These are phyloP conservation scores for Phyto melanocephala DNA, from an alignment of 2,888 invertebrate genomes.

Conservation along the genomic window DNA sequence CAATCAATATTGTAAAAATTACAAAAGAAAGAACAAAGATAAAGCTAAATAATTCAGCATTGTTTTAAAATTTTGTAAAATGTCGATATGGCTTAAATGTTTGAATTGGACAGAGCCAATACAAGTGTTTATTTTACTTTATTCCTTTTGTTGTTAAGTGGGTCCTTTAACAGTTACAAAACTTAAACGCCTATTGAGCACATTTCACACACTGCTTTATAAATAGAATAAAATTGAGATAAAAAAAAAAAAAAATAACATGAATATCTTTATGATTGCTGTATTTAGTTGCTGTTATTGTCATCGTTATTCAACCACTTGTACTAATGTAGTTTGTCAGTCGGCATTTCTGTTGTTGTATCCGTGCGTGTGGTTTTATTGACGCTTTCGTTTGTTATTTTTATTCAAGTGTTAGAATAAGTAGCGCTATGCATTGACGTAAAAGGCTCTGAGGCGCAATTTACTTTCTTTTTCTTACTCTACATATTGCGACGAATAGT, in stretches of 20 bases:
- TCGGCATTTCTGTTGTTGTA: not conserved
- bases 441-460: slow-evolving; percentile 22
- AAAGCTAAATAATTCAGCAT: too few species aligned
- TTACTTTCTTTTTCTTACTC: not conserved
- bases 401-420: not conserved
- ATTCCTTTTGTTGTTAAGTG: not conserved
- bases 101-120: not conserved
- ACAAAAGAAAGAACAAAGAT: too few species aligned
- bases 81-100: not conserved
- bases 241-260: not conserved
- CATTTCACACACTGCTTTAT: not conserved
- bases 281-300: not conserved
- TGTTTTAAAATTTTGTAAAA: not conserved
- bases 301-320: not conserved
- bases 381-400: slow-evolving; percentile 19
- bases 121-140: not conserved
- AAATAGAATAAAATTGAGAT: not conserved
- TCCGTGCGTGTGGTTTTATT: slow-evolving; percentile 8
- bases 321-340: not conserved
- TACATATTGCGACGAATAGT: not conserved
- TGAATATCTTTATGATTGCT: not conserved
- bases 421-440: slow-evolving; percentile 36
- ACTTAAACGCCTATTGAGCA: slow-evolving; percentile 1
- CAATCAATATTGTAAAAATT: too few species aligned
- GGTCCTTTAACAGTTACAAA: not conserved